Base-by-base conservation (phyloP, 2,113 vertebrate genomes). In the Austrofundulus limnaeus region DNA sequence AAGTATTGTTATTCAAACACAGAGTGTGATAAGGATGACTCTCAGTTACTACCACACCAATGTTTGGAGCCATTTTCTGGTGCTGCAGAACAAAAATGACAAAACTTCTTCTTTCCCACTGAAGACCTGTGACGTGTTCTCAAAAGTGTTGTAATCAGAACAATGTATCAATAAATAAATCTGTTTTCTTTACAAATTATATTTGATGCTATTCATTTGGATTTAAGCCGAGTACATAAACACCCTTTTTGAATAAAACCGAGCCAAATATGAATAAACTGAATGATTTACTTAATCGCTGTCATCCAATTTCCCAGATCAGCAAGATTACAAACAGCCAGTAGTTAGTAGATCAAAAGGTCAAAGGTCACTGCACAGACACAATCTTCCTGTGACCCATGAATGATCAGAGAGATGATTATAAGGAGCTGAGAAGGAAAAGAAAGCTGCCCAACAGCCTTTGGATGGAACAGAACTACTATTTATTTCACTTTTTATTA, bases 361-460 rank as follows among this genome's bases (percentile, higher is more conserved):
- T 83, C 75, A 80, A 69, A 80, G 83, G 81, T 87, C 81, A 84
- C 54, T 76, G 81, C 85, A 80, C 87, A 70, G 48, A 11, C 66
- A 86, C 83, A 86, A 80, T 52, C 72, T 80, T 75, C 72, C 61
- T 11, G 53, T 78, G 87, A 83, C 77, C 80, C 69, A 61, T 69
- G 71, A 85, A 78, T 77, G 75, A 79, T 80, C 60, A 23, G 0
- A 58, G 0, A 58, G 59, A 51, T 61, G 65, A 73, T 77, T 72
- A 77, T 60, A 68, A 77, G 59, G 68, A 41, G 58, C 58, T 57
- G 11, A 63, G 57, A 23, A 11, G 65, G 64, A 72, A 72, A 76
- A 47, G 38, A 57, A 19, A 78, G 53, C n/a, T n/a, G n/a, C 62
- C 47, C 41, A 7, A 41, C 6, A 4, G 19, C 70, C 59, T 81